Evolutionary conservation across 2,888 invertebrate species (phyloP), one percentile per base, ranked within the genome.

Genomic region (Drosophila niveifrons): DNA sequence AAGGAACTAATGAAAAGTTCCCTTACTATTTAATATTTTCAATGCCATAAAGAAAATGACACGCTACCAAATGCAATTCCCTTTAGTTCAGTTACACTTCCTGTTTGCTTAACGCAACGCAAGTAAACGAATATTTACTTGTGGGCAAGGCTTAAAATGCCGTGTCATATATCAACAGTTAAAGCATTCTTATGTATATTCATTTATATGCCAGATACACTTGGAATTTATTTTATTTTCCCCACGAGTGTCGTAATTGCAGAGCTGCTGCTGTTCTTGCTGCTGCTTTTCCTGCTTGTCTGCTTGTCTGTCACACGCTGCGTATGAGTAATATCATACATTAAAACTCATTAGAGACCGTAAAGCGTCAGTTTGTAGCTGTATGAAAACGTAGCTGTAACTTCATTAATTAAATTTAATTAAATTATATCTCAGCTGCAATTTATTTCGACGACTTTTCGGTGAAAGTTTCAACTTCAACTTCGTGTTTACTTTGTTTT

Each of bases 271-370:
- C 18, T 36, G 23, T n/a, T 52, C 2, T 1, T 29, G 28, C 23
- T 15, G 23, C 1, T 23, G 23, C 0, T 23, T 23, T 23, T 23
- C 23, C 23, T 1, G 23, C 23, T 6, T 1, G 23, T 23, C 23
- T 23, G 23, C 23, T 23, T 23, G 23, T 36, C 55, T 41, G 51
- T 68, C 64, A 68, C 64, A 68, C 64, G 57, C 46, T 47, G 64
- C 67, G 67, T 68, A 64, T 68, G 67, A 46, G 67, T 64, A 64
- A 68, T 66, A 34, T 55, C 17, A 48, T 31, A 48, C 65, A 62
- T 66, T 62, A 48, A 48, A 10, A 61, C 62, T 62, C 62, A 66
- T 62, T 53, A 55, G 52, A 50, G 58, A 1, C 31, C 31, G 34
- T 44, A 58, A 64, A 64, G 50, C 57, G 57, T 47, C 46, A 41